These are phyloP conservation scores for Samia ricini DNA, from an alignment of 1,140 invertebrate genomes.

Conservation along the genomic window DNA sequence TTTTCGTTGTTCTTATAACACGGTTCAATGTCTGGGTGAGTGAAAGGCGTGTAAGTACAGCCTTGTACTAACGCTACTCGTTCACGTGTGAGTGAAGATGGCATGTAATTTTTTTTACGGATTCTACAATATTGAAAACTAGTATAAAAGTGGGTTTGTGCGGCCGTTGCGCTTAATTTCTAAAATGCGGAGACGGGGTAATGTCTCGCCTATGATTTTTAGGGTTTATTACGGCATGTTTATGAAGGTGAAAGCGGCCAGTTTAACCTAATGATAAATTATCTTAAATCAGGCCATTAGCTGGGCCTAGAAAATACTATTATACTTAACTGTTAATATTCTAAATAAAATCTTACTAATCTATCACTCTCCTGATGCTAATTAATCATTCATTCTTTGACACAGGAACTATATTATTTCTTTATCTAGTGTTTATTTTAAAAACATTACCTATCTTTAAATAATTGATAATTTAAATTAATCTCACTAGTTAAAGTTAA, in stretches of 20 bases:
- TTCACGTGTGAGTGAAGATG: constrained; percentile 50
- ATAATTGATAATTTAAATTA: too few species aligned
- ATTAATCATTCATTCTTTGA: too few species aligned
- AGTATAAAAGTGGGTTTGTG: constrained; percentile 64
- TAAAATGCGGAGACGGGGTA: constrained; percentile 31
- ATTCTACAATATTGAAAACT: constrained; percentile 48
- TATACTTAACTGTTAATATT: too few species aligned
- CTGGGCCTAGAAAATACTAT: too few species aligned
- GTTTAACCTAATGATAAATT: not conserved
- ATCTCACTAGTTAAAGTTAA: too few species aligned
- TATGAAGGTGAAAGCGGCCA: constrained; percentile 7
- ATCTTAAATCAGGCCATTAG: not conserved
- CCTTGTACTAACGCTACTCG: constrained; percentile 30
- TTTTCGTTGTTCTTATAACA: constrained; percentile 24
- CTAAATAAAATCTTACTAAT: too few species aligned
- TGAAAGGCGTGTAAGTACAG: constrained; percentile 63
- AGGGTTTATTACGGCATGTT: constrained; percentile 13
- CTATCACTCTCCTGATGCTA: too few species aligned
- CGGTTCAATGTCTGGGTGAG: constrained; percentile 37
- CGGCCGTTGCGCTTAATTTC: constrained; percentile 53
- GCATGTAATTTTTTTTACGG: constrained; percentile 50
- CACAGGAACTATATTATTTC: too few species aligned
- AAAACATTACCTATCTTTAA: too few species aligned
- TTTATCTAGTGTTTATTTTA: too few species aligned
- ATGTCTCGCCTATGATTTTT: constrained; percentile 46